phyloP scores from a whole-genome alignment of 2,888 invertebrate genomes.

The Gari tellinella region DNA sequence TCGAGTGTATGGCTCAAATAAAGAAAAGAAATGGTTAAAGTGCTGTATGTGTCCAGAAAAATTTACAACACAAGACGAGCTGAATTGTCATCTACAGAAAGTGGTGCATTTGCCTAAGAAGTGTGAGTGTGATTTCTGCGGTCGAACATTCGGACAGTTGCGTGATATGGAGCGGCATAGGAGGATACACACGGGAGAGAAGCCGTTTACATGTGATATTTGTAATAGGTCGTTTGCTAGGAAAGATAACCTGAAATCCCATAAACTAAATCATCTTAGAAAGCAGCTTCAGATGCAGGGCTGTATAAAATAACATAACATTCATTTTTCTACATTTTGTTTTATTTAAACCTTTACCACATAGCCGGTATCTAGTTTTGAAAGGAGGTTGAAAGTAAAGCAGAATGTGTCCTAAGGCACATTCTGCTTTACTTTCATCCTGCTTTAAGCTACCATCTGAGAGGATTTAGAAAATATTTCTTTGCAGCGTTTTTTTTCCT shows the following conservation, averaged over 20 bases:
- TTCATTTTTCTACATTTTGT: too few species aligned
- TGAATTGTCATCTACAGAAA: constrained; percentile 38
- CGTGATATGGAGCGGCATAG: constrained; percentile 48
- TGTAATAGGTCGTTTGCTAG: constrained; percentile 49
- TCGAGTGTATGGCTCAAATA: constrained; percentile 28
- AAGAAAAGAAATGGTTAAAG: constrained; percentile 41
- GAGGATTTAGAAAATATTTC: too few species aligned
- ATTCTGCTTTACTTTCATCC: too few species aligned
- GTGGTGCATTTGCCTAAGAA: constrained; percentile 40
- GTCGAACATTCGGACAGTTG: constrained; percentile 45
- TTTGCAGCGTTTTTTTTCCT: too few species aligned
- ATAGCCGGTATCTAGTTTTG: too few species aligned
- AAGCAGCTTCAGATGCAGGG: too few species aligned
- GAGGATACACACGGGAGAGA: constrained; percentile 47
- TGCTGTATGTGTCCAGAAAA: constrained; percentile 46
- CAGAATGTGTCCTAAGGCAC: too few species aligned
- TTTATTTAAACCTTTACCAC: too few species aligned
- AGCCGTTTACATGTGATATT: constrained; percentile 42
- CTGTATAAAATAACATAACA: too few species aligned
- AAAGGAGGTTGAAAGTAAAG: too few species aligned
- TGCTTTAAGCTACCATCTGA: too few species aligned
- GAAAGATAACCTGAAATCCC: constrained; percentile 53
- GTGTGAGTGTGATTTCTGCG: constrained; percentile 49
- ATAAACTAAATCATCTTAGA: constrained; percentile 27
- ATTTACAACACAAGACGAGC: constrained; percentile 33